Percentiles rank a stretch among this genome's conserved stretches.
phyloP scores from a whole-genome alignment of 2,888 invertebrate species.

The Eurois occulta region DNA sequence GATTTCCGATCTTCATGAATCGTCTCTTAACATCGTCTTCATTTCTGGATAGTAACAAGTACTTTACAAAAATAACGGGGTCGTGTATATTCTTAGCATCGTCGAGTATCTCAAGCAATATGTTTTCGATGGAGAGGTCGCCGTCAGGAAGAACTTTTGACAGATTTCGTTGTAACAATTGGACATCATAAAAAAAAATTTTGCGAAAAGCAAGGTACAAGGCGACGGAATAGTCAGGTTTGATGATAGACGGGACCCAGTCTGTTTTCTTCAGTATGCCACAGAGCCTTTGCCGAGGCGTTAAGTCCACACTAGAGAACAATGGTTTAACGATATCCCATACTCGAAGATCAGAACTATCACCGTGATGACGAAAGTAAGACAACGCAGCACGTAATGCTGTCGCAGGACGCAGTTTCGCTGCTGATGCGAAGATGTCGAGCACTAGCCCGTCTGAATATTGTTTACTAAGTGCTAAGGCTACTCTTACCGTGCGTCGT shows the following conservation, averaged over 20 bases:
- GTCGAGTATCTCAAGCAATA: slow-evolving; percentile 61
- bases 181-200: slow-evolving; percentile 24
- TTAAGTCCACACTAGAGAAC: slow-evolving; percentile 65
- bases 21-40: slow-evolving; percentile 67
- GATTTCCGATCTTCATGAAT: slow-evolving; percentile 68
- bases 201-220: slow-evolving; percentile 68
- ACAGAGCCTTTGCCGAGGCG: slow-evolving; percentile 43
- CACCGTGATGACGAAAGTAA: slow-evolving; percentile 62
- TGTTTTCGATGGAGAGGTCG: slow-evolving; percentile 57
- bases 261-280: slow-evolving; percentile 2
- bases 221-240: slow-evolving; percentile 72
- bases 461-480: slow-evolving; percentile 65
- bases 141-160: slow-evolving; percentile 66
- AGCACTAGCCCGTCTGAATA: background rate
- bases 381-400: slow-evolving; percentile 71
- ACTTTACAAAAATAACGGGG: slow-evolving; percentile 74
- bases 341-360: slow-evolving; percentile 63
- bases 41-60: slow-evolving; percentile 72
- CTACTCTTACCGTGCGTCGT: slow-evolving; percentile 72
- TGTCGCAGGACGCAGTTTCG: slow-evolving; percentile 68
- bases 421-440: slow-evolving; percentile 68
- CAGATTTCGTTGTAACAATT: slow-evolving; percentile 39
- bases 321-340: slow-evolving; percentile 75
- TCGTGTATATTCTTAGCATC: slow-evolving; percentile 61
- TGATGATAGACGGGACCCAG: slow-evolving; percentile 69